A percentile compares a stretch with the other conserved stretches of the same genome.
These are phyloP conservation scores for Tachypleus tridentatus DNA, from an alignment of 1,140 invertebrate species.

Conservation along the genomic window DNA sequence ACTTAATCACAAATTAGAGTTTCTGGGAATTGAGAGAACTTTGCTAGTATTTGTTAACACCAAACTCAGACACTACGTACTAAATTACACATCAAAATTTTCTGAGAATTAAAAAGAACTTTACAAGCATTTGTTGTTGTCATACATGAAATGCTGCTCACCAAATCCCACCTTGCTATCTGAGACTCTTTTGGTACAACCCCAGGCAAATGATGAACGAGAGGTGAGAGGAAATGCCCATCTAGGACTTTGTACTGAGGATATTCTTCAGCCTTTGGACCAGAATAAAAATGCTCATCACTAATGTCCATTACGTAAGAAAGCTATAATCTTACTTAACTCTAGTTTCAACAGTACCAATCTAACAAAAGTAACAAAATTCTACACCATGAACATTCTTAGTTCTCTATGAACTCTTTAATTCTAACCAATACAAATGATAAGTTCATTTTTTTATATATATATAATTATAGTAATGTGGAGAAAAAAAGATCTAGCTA, in stretches of 20 bases:
- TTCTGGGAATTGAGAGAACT: too few species aligned
- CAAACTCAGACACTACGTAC: not conserved
- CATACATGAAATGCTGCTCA: not conserved
- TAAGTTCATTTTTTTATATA: too few species aligned
- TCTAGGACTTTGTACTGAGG: slow-evolving; percentile 64
- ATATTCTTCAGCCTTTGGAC: slow-evolving; percentile 41
- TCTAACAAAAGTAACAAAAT: too few species aligned
- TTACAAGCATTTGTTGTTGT: not conserved
- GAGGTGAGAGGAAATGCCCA: slow-evolving; percentile 77
- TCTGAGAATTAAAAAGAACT: not conserved
- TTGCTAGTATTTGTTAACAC: not conserved
- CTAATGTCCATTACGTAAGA: too few species aligned
- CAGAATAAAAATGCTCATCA: slow-evolving; percentile 5
- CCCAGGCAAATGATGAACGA: slow-evolving; percentile 66
- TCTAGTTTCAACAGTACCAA: too few species aligned
- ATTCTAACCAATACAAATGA: too few species aligned
- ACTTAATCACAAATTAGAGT: too few species aligned
- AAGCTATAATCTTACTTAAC: too few species aligned
- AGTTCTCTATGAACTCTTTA: too few species aligned
- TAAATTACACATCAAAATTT: not conserved
- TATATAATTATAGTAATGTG: too few species aligned
- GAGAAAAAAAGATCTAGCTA: too few species aligned
- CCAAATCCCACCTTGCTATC: slow-evolving; percentile 40
- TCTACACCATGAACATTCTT: too few species aligned
- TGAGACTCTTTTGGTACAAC: slow-evolving; percentile 72